phyloP scores from a whole-genome alignment of 2,113 vertebrate genomes.

The Tylochromis polylepis region DNA sequence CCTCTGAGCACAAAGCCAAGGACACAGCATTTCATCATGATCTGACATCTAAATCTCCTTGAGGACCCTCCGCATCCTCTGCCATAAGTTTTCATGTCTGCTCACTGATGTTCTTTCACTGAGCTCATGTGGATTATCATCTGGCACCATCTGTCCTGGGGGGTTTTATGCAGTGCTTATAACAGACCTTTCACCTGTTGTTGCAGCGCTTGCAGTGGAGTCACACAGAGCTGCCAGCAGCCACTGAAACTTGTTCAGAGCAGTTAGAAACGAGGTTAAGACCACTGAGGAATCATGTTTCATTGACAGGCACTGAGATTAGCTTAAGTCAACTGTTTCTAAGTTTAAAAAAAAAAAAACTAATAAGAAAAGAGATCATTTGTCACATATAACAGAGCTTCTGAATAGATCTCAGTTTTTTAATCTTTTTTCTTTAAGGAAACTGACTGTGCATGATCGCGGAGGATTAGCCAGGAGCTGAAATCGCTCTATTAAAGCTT shows the following conservation, averaged over 20 bases:
- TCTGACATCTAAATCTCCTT: constrained; percentile 16
- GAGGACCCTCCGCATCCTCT: background rate
- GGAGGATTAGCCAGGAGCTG: background rate
- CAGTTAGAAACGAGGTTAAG: background rate
- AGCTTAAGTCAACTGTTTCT: background rate
- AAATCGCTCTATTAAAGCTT: background rate
- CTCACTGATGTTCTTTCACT: background rate
- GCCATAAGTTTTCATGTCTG: background rate
- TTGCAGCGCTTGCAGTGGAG: background rate
- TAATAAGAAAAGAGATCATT: background rate
- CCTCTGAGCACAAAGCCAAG: constrained; percentile 7
- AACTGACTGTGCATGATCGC: background rate
- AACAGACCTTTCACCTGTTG: constrained; percentile 50
- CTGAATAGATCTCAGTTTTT: background rate
- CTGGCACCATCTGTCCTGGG: background rate
- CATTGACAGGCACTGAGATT: background rate
- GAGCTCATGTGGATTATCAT: constrained; percentile 14
- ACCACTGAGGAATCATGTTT: background rate
- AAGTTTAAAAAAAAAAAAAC: background rate
- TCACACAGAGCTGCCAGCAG: background rate
- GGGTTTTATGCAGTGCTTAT: constrained; percentile 15
- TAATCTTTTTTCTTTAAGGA: background rate
- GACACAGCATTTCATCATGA: constrained; percentile 17
- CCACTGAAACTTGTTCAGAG: background rate
- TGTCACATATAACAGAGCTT: background rate